Evolutionary conservation across 2,888 invertebrate species (phyloP).

Genomic region (Drosophila colorata): DNA sequence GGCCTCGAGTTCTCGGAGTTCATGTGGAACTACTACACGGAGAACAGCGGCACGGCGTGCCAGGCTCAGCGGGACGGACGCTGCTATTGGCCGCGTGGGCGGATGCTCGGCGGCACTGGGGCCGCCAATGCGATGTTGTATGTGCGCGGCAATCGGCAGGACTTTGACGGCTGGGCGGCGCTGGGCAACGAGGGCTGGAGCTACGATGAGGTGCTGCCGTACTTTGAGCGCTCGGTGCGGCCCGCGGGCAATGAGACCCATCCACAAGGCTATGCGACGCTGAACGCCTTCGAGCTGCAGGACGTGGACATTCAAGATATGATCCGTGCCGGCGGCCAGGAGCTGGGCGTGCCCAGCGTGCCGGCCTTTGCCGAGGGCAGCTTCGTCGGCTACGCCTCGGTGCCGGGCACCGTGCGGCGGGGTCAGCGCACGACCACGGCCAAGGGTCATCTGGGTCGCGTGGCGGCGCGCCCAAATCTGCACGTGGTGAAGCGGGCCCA

Average conservation of each 20-base stretch:
- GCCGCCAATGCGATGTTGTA: conserved; percentile 89
- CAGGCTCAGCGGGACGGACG: conserved; percentile 65
- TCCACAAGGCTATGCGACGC: conserved; percentile 83
- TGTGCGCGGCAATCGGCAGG: conserved; percentile 87
- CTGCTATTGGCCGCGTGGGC: conserved; percentile 87
- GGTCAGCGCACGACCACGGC: conserved; percentile 91
- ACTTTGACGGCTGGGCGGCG: conserved; percentile 88
- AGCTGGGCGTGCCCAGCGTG: conserved; percentile 85
- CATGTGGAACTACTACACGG: conserved; percentile 78
- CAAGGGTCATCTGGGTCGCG: conserved; percentile 88
- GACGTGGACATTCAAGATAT: conserved; percentile 56
- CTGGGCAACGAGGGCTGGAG: conserved; percentile 89
- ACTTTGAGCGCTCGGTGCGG: conserved; percentile 90
- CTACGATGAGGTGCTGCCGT: conserved; percentile 91
- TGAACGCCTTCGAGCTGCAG: conserved; percentile 83
- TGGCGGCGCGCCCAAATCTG: conserved; percentile 86
- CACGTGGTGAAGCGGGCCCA: conserved; percentile 87
- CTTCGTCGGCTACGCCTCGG: conserved; percentile 86
- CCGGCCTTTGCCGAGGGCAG: conserved; percentile 83
- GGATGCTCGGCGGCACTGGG: conserved; percentile 89
- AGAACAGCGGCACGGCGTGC: conserved; percentile 68
- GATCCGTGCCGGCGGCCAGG: conserved; percentile 85
- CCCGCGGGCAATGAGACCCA: conserved; percentile 63
- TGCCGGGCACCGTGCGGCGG: conserved; percentile 86
- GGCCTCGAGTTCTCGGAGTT: conserved; percentile 67